Percentiles rank a stretch among this genome's conserved stretches.
Evolutionary conservation across 2,797 vertebrate genomes (phyloP).

Genomic region (Nannoperca australis): DNA sequence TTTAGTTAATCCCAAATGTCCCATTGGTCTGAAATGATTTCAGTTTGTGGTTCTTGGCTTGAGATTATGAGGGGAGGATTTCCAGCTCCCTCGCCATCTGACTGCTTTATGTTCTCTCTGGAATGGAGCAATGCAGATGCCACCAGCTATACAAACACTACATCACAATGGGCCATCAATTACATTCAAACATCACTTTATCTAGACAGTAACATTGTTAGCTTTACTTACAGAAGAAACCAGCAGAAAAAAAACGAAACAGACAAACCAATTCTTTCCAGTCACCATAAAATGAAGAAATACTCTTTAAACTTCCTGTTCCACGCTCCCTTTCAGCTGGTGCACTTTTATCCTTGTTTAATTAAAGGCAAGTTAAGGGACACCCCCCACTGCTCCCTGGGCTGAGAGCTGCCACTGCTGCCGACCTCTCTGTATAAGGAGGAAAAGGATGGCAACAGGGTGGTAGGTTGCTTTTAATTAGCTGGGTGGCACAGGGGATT

Average conservation of each 20-base stretch:
- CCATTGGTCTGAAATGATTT: constrained; percentile 72
- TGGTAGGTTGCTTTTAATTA: constrained; percentile 67
- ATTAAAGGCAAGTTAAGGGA: constrained; percentile 66
- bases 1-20: constrained; percentile 71
- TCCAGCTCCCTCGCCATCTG: constrained; percentile 69
- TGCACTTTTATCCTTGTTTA: constrained; percentile 59
- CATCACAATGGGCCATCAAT: constrained; percentile 22
- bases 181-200: constrained; percentile 8
- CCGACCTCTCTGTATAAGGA: constrained; percentile 54
- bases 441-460: constrained; percentile 35
- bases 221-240: constrained; percentile 14
- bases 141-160: constrained; percentile 49
- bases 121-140: constrained; percentile 43
- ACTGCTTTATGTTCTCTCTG: constrained; percentile 58
- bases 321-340: constrained; percentile 17
- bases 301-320: constrained; percentile 20
- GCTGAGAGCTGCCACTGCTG: constrained; percentile 58
- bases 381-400: constrained; percentile 53
- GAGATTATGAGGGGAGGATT: constrained; percentile 58
- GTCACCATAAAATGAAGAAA: constrained; percentile 10
- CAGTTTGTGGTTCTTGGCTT: constrained; percentile 66
- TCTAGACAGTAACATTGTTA: neutral
- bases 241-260: neutral
- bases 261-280: neutral
- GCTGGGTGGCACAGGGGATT: constrained; percentile 11